Base-by-base conservation (phyloP, 1,140 invertebrate genomes). In the Pseudomyrmex pallidus region DNA sequence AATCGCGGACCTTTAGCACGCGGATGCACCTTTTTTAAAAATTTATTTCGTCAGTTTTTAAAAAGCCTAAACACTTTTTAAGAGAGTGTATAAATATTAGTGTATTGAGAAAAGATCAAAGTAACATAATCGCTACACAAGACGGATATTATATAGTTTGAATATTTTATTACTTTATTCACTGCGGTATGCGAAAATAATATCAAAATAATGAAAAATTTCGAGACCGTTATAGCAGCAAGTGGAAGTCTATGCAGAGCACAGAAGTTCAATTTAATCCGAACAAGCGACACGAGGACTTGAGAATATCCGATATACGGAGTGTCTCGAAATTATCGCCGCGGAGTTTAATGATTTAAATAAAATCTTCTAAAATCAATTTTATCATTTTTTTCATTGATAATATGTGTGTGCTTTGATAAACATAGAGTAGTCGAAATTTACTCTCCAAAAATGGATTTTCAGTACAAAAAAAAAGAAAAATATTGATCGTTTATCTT, bases 191-290 rank as follows among this genome's bases (percentile, higher is more conserved):
- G 48, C 1, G 9, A 13, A 66, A 57, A 68, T 77, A 22, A 57
- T 46, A 52, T 46, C 50, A 17, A 63, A 56, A 46, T 22, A 56
- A 22, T 44, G 20, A 35, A 67, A 54, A 77, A 15, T 17, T 12
- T 20, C 15, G 63, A 22, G 50, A 68, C 25, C 62, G 72, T 46
- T 17, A 20, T 20, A 15, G 17, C n/a, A 35, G 48, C 67, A 56
- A 67, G 63, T 57, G 63, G 35, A 68, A 46, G 35, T 77, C 20
- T 68, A 56, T 77, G 35, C 74, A 35, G 25, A 44, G 46, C 74
- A 15, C n/a, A 56, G 17, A 68, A 68, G 74, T 77, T 77, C 63
- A 77, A 77, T 77, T 77, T 77, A 77, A 77, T 68, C n/a, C 63
- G 63, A 68, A 63, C 54, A 35, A 15, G 35, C 50, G 63, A 64